Conservation (phyloP, 2,797 vertebrate species). For the Anas capensis region DNA sequence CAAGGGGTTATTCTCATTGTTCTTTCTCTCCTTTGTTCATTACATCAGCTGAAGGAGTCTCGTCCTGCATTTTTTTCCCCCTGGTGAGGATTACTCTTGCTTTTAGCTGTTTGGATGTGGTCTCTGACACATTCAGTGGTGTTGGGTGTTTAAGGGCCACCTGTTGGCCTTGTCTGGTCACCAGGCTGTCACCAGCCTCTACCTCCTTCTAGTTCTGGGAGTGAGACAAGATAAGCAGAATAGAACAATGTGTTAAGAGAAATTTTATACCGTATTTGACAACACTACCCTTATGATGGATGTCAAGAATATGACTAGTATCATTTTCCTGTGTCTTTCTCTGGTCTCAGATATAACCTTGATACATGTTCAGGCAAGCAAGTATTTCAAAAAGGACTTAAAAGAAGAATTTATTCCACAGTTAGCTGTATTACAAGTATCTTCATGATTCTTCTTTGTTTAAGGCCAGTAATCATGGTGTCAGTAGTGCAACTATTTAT, state of each 20-base stretch:
- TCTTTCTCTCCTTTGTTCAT: neutral
- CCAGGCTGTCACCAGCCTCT: conserved; percentile 8
- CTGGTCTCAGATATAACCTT: conserved; percentile 44
- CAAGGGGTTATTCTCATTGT: neutral
- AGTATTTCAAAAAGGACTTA: conserved; percentile 31
- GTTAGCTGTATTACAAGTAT: neutral
- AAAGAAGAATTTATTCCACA: conserved; percentile 16
- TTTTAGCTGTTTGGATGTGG: neutral
- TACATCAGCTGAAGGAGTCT: neutral
- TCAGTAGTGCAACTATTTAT: neutral
- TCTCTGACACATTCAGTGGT: neutral
- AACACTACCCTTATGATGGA: conserved; percentile 2
- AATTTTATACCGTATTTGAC: conserved; percentile 47
- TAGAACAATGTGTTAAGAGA: neutral
- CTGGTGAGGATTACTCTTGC: neutral
- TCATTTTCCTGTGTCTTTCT: conserved; percentile 34
- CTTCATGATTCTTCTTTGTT: conserved; percentile 1
- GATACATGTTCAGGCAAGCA: conserved; percentile 45
- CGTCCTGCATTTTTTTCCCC: neutral
- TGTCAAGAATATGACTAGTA: conserved; percentile 72
- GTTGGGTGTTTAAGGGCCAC: conserved; percentile 8
- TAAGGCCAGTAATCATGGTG: neutral
- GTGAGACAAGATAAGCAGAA: conserved; percentile 27
- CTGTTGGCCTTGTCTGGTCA: conserved; percentile 10
- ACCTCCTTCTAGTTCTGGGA: neutral